Conservation (phyloP, 2,888 invertebrate genomes). For the Callyntrura sp. region DNA sequence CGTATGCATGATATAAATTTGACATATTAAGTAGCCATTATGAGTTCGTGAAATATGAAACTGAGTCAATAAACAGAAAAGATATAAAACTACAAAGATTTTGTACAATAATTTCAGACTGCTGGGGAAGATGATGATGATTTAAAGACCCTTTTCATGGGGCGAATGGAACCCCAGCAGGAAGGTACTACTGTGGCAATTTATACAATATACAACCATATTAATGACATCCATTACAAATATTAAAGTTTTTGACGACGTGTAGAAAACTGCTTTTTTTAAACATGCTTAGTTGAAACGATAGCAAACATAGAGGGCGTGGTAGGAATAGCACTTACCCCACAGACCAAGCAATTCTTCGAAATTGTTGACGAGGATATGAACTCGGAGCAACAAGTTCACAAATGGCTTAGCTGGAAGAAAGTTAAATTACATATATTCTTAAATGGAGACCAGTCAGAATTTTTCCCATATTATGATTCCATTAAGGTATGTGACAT, state of each 20-base stretch:
- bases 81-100: constrained; percentile 3
- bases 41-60: constrained; percentile 15
- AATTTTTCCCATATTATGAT: constrained; percentile 80
- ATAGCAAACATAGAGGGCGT: constrained; percentile 80
- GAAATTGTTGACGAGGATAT: constrained; percentile 79
- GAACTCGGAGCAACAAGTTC: constrained; percentile 55
- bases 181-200: too few species aligned
- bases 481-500: constrained; percentile 77
- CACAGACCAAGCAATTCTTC: constrained; percentile 80
- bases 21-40: constrained; percentile 10
- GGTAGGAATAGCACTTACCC: constrained; percentile 79
- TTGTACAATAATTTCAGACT: background rate
- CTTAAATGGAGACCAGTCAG: constrained; percentile 80
- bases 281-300: constrained; percentile 69
- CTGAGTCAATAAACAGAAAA: background rate
- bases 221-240: too few species aligned
- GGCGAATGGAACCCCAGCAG: constrained; percentile 58
- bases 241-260: too few species aligned
- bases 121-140: constrained; percentile 80
- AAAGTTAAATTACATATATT: constrained; percentile 81
- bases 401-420: constrained; percentile 81
- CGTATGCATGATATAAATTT: too few species aligned
- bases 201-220: too few species aligned
- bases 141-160: constrained; percentile 78
- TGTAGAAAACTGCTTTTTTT: background rate